A percentile compares a stretch with the other conserved stretches of the same genome.
These are phyloP conservation scores for Enteromius treurensis DNA, from an alignment of 2,797 vertebrate genomes.

Conservation along the genomic window DNA sequence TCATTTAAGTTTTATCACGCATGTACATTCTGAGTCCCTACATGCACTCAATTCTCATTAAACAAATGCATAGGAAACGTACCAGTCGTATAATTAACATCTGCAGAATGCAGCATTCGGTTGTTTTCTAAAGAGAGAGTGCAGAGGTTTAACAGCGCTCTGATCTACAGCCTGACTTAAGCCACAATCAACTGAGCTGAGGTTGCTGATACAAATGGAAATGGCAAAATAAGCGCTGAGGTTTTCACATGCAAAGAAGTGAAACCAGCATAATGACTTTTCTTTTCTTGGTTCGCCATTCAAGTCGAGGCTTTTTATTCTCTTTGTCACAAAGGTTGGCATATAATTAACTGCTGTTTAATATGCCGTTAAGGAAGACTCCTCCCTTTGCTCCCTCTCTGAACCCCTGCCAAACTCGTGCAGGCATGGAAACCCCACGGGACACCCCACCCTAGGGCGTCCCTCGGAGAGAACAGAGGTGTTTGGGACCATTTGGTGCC, in stretches of 20 bases:
- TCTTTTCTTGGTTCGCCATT: constrained; percentile 81
- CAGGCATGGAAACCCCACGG: constrained; percentile 74
- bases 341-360: constrained; percentile 88
- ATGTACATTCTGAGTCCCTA: not conserved
- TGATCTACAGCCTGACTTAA: constrained; percentile 58
- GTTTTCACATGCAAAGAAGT: constrained; percentile 84
- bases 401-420: constrained; percentile 74
- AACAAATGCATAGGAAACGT: not conserved
- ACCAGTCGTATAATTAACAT: constrained; percentile 12
- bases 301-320: constrained; percentile 73
- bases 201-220: constrained; percentile 77
- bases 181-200: constrained; percentile 61
- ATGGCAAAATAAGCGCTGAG: constrained; percentile 76
- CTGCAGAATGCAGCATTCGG: constrained; percentile 26
- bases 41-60: not conserved
- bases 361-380: constrained; percentile 83
- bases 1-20: not conserved
- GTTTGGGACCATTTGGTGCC: constrained; percentile 48
- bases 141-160: constrained; percentile 40
- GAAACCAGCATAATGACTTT: constrained; percentile 82
- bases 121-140: constrained; percentile 58
- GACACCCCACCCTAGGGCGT: constrained; percentile 62
- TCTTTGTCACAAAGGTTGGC: constrained; percentile 81
- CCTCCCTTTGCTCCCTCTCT: constrained; percentile 80
- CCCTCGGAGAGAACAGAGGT: constrained; percentile 50